phyloP scores from a whole-genome alignment of 2,797 vertebrate genomes.

The Intellagama lesueurii region DNA sequence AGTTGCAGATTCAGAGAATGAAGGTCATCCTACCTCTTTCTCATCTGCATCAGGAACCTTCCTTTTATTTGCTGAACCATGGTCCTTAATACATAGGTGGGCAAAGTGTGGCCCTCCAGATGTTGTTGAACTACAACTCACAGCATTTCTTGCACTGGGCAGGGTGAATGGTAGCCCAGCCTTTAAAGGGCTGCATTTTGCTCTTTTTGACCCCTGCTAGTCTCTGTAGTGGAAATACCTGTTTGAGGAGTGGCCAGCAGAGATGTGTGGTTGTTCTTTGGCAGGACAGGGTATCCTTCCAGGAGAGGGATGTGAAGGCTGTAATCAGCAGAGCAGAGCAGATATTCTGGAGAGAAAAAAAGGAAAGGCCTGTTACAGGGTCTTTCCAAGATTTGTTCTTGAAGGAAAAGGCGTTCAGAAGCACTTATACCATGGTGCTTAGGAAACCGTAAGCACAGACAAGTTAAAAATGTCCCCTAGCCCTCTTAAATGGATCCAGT shows the following conservation, averaged over 20 bases:
- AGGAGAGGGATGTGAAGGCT: conserved; percentile 90
- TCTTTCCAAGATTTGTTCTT: conserved; percentile 10
- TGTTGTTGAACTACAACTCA: neutral
- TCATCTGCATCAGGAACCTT: no score
- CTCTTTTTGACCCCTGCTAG: neutral
- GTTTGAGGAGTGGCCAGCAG: conserved; percentile 94
- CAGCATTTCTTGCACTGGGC: neutral
- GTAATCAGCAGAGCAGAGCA: conserved; percentile 90
- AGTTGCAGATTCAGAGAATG: no score
- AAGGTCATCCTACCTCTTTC: no score
- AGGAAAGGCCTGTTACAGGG: conserved; percentile 18
- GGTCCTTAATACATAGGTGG: neutral
- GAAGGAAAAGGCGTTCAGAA: neutral
- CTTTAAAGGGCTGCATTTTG: neutral
- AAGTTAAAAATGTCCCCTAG: neutral
- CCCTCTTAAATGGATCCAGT: neutral
- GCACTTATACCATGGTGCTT: no score
- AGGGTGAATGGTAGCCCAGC: neutral
- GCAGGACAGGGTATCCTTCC: conserved; percentile 94
- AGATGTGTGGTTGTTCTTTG: conserved; percentile 90
- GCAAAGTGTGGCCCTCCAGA: neutral
- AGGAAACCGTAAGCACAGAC: neutral
- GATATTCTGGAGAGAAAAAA: conserved; percentile 81
- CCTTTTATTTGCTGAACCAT: no score
- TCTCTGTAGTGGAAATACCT: conserved; percentile 78